phyloP scores from a whole-genome alignment of 2,888 invertebrate genomes.

The Sisyra terminalis region DNA sequence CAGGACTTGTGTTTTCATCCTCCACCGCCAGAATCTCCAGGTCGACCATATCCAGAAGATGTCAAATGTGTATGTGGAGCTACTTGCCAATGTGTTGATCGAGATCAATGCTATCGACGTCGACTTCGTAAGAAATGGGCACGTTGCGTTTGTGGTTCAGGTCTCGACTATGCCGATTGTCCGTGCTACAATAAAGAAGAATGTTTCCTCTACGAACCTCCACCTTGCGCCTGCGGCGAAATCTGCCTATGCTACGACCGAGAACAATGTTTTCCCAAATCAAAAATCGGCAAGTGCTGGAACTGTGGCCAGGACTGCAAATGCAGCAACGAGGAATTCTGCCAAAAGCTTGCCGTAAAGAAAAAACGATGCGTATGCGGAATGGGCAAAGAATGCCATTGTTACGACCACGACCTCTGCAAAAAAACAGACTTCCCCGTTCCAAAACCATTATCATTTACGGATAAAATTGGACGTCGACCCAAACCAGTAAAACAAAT shows the following conservation, averaged over 20 bases:
- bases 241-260: not conserved
- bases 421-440: not conserved
- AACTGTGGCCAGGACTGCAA: not conserved
- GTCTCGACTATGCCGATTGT: not conserved
- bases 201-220: not conserved
- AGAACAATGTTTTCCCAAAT: not conserved
- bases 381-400: not conserved
- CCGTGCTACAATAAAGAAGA: constrained; percentile 1
- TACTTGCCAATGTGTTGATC: no score
- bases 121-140: no score
- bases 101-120: no score
- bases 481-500: not conserved
- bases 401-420: not conserved
- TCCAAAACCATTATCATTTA: not conserved
- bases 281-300: not conserved
- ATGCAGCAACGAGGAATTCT: not conserved
- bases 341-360: not conserved
- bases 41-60: no score
- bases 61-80: no score
- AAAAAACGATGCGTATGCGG: not conserved
- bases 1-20: no score
- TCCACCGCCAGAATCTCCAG: no score
- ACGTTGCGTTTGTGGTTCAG: constrained; percentile 1
- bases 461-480: constrained; percentile 1
- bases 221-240: constrained; percentile 1